Percentiles rank a stretch among this genome's conserved stretches.
Evolutionary conservation across 1,140 invertebrate species (phyloP).

Genomic region (Protaetia brevitarsis): DNA sequence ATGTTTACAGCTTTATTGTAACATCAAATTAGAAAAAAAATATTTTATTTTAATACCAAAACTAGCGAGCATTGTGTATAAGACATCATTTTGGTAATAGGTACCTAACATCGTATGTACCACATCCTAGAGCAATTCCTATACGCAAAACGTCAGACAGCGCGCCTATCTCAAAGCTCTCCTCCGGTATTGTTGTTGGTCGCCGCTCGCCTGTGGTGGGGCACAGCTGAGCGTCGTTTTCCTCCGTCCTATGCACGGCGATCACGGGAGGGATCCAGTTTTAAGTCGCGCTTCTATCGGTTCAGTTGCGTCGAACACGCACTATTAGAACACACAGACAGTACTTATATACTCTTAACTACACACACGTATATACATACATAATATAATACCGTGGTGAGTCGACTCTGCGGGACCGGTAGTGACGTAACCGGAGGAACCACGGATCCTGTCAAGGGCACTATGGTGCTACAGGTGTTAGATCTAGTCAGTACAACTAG

Average conservation of each 20-base stretch:
- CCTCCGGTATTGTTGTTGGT: constrained; percentile 20
- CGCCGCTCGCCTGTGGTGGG: constrained; percentile 6
- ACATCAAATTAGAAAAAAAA: no score
- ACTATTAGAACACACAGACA: background rate
- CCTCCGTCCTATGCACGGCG: constrained; percentile 9
- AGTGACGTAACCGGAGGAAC: constrained; percentile 41
- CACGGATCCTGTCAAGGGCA: constrained; percentile 44
- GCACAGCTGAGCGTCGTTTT: constrained; percentile 16
- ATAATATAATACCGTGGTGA: background rate
- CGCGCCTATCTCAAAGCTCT: background rate
- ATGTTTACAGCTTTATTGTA: no score
- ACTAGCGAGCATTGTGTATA: no score
- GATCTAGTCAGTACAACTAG: constrained; percentile 44
- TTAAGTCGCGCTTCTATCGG: constrained; percentile 21
- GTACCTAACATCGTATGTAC: no score
- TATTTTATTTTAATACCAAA: no score
- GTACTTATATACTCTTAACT: background rate
- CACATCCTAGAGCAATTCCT: background rate
- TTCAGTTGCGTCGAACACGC: constrained; percentile 22
- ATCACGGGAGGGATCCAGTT: constrained; percentile 26
- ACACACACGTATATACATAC: background rate
- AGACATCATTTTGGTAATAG: no score
- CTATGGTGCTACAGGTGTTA: constrained; percentile 50
- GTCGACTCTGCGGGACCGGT: constrained; percentile 29
- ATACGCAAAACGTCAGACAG: background rate